A percentile compares a stretch with the other conserved stretches of the same genome.
These are phyloP conservation scores for Trissolcus basalis DNA, from an alignment of 1,140 invertebrate genomes.

Conservation along the genomic window DNA sequence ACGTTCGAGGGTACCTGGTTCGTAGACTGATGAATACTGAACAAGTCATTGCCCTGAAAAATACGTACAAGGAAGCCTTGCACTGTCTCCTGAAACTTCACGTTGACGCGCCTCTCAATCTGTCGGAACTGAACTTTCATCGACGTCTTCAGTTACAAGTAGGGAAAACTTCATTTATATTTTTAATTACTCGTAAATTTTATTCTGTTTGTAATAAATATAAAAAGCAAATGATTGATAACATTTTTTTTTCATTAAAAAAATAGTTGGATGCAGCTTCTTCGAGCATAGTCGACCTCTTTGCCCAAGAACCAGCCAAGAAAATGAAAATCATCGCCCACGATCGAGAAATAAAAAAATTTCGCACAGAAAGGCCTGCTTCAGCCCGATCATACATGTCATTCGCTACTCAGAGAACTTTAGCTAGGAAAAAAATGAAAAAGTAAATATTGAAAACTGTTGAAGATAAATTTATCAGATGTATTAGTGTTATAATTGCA, in stretches of 20 bases:
- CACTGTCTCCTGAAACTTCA: conserved; percentile 85
- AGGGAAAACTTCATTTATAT: conserved; percentile 22
- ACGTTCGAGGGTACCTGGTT: conserved; percentile 86
- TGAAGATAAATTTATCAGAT: too few species aligned
- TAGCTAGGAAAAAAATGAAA: conserved; percentile 73
- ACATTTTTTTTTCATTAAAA: neutral
- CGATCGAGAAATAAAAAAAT: conserved; percentile 70
- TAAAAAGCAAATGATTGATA: too few species aligned
- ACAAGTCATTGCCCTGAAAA: conserved; percentile 86
- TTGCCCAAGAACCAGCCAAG: conserved; percentile 64
- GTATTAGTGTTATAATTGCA: too few species aligned
- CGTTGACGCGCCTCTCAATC: conserved; percentile 77
- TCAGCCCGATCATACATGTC: conserved; percentile 71
- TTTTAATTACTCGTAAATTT: too few species aligned
- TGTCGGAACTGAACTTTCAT: conserved; percentile 73
- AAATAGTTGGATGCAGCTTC: conserved; percentile 72
- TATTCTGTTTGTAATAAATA: neutral
- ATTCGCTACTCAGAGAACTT: conserved; percentile 74
- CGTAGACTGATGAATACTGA: conserved; percentile 87
- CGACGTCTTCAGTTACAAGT: conserved; percentile 72
- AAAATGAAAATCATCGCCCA: conserved; percentile 72
- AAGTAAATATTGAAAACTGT: too few species aligned
- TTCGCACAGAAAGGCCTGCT: conserved; percentile 67
- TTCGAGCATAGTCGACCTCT: conserved; percentile 72
- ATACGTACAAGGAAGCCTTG: conserved; percentile 87